Evolutionary conservation across 2,113 vertebrate species (phyloP).

Genomic region (Saimiri boliviensis): DNA sequence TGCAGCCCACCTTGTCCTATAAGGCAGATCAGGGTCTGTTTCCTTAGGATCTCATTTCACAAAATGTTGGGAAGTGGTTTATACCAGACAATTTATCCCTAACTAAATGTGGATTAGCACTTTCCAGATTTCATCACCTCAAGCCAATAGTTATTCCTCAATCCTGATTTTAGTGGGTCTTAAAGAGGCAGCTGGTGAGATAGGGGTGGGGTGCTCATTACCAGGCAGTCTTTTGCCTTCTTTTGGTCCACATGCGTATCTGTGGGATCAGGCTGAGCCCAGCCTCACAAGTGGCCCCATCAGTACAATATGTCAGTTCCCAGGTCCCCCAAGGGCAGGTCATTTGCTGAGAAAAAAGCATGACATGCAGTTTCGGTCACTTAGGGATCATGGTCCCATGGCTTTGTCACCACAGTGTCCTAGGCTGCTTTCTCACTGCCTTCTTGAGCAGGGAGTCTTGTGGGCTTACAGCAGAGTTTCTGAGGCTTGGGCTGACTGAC

Average conservation of each 20-base stretch:
- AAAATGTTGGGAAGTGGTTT: neutral
- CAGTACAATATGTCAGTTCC: neutral
- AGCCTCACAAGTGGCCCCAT: neutral
- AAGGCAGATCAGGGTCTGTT: neutral
- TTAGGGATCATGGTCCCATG: neutral
- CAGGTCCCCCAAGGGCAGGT: neutral
- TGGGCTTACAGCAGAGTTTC: neutral
- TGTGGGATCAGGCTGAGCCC: neutral
- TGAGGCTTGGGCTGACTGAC: neutral
- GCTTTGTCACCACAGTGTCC: accelerated
- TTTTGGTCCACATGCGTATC: neutral
- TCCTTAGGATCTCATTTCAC: neutral
- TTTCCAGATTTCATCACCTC: neutral
- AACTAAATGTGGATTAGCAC: neutral
- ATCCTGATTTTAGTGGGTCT: neutral
- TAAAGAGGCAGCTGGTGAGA: neutral
- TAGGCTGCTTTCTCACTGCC: neutral
- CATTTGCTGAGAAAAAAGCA: neutral
- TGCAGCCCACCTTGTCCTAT: neutral
- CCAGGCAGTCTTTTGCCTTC: neutral
- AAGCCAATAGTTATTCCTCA: neutral
- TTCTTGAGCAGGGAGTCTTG: neutral
- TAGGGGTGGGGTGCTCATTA: neutral
- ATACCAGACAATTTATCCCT: neutral
- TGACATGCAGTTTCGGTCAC: neutral